A percentile compares a stretch with the other conserved stretches of the same genome.
These are phyloP conservation scores for Cephus pulcher DNA, from an alignment of 2,888 invertebrate species.

Conservation along the genomic window DNA sequence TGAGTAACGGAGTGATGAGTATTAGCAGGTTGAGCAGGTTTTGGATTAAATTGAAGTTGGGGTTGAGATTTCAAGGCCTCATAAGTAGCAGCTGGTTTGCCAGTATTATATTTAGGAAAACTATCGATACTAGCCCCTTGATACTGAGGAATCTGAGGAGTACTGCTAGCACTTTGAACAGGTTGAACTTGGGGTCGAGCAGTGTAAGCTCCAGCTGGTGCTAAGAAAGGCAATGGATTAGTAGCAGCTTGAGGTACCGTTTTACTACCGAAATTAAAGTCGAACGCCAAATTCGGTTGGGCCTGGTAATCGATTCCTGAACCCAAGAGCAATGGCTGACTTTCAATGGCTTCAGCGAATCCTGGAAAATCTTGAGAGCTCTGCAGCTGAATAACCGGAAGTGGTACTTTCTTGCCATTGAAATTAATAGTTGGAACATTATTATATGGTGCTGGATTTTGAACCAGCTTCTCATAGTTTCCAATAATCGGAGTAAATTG, in stretches of 20 bases:
- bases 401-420: conserved; percentile 34
- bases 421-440: conserved; percentile 17
- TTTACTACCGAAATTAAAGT: conserved; percentile 23
- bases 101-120: conserved; percentile 25
- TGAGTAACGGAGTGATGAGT: conserved; percentile 6
- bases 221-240: conserved; percentile 33
- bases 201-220: conserved; percentile 17
- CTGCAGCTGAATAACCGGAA: conserved; percentile 41
- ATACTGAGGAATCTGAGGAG: conserved; percentile 42
- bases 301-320: conserved; percentile 33
- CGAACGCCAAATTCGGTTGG: conserved; percentile 37
- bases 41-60: conserved; percentile 50
- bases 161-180: conserved; percentile 38
- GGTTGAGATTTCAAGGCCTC: conserved; percentile 53
- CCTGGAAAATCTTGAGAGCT: conserved; percentile 30
- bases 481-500: conserved; percentile 12
- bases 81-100: conserved; percentile 38
- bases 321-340: conserved; percentile 42
- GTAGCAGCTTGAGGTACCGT: conserved; percentile 20
- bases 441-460: background rate
- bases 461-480: conserved; percentile 10
- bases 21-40: conserved; percentile 17
- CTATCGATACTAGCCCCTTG: conserved; percentile 40
- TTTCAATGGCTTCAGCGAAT: conserved; percentile 37
- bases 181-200: conserved; percentile 42